Evolutionary conservation across 2,797 vertebrate genomes (phyloP), one percentile per base, ranked within the genome.

Genomic region (Chanos chanos): DNA sequence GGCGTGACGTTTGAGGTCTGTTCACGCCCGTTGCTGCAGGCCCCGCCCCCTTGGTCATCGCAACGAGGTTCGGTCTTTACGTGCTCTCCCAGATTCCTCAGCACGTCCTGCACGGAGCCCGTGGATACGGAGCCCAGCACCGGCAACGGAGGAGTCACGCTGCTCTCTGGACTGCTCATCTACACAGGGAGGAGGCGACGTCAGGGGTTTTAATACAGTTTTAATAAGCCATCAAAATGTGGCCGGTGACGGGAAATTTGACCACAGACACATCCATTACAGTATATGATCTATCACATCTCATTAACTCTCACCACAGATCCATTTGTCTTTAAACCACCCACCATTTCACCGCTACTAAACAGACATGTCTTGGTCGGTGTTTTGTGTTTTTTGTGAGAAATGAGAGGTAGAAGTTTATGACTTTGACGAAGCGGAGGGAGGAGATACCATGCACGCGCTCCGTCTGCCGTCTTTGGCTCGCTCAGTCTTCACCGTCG

Each of bases 111-210:
- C 5, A 90, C 87, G 45, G 92, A 90, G 0, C 91, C 89, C 0
- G 91, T 81, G 16, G 94, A 90, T 15, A 74, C 64, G 0, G 54
- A 54, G 80, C 83, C 82, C 51, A 85, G 83, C 2, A 91, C 82
- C 31, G 94, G 89, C 0, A 91, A 89, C 3, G 94, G 92, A 4
- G 92, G 91, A 4, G 92, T 93, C 76, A 89, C 68, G 66, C 92
- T 95, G 87, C 88, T 89, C 79, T 96, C 95, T 5, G 95, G 93
- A 81, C 93, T 98, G 91, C 91, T 97, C 89, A 99, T 91, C 96
- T 99, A 78, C 73, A 5, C 22, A 50, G 10, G 16, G 22, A 12
- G 7, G 37, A 24, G 4, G 54, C 13, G 1, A 12, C 40, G 12
- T 31, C 21, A 25, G 22, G 3, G 21, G 25, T 5, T 40, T 19